phyloP scores from a whole-genome alignment of 1,140 invertebrate species.

The Drosophila setifemur region DNA sequence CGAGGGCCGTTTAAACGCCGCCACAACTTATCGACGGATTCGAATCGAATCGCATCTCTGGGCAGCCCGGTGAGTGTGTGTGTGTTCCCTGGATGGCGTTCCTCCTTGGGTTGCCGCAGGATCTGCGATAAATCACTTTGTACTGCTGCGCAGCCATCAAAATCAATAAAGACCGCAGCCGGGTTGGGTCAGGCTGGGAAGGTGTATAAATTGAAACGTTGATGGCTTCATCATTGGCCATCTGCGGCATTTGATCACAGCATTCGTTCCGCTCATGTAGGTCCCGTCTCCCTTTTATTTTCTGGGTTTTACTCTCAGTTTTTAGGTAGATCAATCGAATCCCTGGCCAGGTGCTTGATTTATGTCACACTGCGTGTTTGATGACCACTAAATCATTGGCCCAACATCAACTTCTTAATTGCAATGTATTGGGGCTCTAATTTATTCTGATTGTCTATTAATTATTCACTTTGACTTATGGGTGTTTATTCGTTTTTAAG shows the following conservation, averaged over 20 bases:
- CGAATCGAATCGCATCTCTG: slow-evolving; percentile 38
- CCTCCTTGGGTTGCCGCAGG: slow-evolving; percentile 60
- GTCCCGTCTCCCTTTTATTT: slow-evolving; percentile 28
- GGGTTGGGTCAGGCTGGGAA: slow-evolving; percentile 4
- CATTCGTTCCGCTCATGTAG: slow-evolving; percentile 70
- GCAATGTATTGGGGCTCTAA: not conserved
- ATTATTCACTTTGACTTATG: not conserved
- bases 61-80: slow-evolving; percentile 1
- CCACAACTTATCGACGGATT: slow-evolving; percentile 74
- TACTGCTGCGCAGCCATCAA: slow-evolving; percentile 54
- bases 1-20: slow-evolving; percentile 64
- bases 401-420: slow-evolving; percentile 6
- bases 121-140: slow-evolving; percentile 79
- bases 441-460: slow-evolving; percentile 3
- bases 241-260: slow-evolving; percentile 63
- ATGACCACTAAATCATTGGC: slow-evolving; percentile 14
- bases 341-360: slow-evolving; percentile 43
- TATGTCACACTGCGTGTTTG: slow-evolving; percentile 43
- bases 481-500: too few species aligned
- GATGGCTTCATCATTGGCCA: slow-evolving; percentile 68
- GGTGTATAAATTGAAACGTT: slow-evolving; percentile 70
- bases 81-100: slow-evolving; percentile 15
- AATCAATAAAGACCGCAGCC: slow-evolving; percentile 64
- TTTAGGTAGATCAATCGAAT: slow-evolving; percentile 9
- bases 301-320: not conserved